Base-by-base conservation (phyloP, 2,888 invertebrate species). In the Unio delphinus region DNA sequence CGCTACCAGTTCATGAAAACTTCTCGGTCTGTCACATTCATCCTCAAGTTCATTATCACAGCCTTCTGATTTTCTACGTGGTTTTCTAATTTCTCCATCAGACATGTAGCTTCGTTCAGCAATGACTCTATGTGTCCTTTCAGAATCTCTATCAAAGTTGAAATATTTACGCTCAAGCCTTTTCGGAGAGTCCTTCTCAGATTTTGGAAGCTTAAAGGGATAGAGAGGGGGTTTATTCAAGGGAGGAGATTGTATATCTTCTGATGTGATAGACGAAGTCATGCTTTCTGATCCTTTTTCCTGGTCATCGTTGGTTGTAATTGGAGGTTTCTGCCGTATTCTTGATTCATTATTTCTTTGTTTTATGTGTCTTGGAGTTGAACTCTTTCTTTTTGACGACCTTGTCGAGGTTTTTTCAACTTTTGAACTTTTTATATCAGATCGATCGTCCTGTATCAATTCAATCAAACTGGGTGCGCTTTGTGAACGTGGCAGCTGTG, bases 401-500 rank as follows among this genome's bases (percentile, higher is more conserved):
- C 62, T 64, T 28, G 34, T 58, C 60, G 59, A 56, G 68, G 68
- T 58, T 64, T 65, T 72, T 7, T 68, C 73, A 57, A 69, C 68
- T 20, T 70, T 80, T 34, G 70, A 55, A 57, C 64, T 64, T 20
- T 70, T 65, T 45, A 58, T 65, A 17, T 60, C 61, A 64, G 23
- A 55, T 65, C 61, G 59, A 17, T 59, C 55, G 30, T 70, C 61
- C 28, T 70, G 68, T 59, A 78, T 76, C 7, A 80, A 65, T 15
- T 80, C 80, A 17, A 77, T 80, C 34, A 88, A 73, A 67, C 88
- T 86, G 7, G 88, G 88, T 3, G 86, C 85, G 74, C 85, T 85
- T n/a, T 77, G 72, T 15, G 88, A 86, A 67, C 82, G 85, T 45
- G 78, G 78, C 1, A 83, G 68, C 28, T 70, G 75, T 57, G 75